Percentiles rank a stretch among this genome's conserved stretches.
phyloP scores from a whole-genome alignment of 2,888 invertebrate species.

The Mythimna loreyi region DNA sequence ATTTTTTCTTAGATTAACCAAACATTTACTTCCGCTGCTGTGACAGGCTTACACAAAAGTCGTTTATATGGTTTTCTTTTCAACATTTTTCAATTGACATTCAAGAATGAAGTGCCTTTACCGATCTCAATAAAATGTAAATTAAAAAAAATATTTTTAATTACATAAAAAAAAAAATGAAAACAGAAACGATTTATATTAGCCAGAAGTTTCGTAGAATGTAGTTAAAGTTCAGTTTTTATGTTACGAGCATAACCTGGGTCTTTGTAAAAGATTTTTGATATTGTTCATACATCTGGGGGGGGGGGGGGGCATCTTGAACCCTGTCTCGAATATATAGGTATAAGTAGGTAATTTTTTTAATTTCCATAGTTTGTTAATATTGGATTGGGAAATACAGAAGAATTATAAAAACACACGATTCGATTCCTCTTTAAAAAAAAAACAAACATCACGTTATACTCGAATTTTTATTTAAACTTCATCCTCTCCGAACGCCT shows the following conservation, averaged over 20 bases:
- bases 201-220: background rate
- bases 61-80: conserved; percentile 23
- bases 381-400: no score
- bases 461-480: no score
- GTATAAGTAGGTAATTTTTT: no score
- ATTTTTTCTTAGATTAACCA: background rate
- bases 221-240: background rate
- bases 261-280: background rate
- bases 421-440: no score
- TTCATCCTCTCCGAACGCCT: no score
- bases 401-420: no score
- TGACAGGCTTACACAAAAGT: conserved; percentile 15
- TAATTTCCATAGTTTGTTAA: no score
- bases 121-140: conserved; percentile 5
- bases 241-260: background rate
- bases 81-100: conserved; percentile 15
- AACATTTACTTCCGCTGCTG: conserved; percentile 1
- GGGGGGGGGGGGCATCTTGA: no score
- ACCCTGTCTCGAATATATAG: no score
- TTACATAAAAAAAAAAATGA: background rate
- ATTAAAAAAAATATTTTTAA: background rate
- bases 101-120: background rate
- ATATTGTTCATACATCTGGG: background rate
- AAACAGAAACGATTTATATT: background rate
- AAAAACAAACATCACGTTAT: no score